Conservation (phyloP, 2,113 vertebrate species). For the Protobothrops mucrosquamatus region DNA sequence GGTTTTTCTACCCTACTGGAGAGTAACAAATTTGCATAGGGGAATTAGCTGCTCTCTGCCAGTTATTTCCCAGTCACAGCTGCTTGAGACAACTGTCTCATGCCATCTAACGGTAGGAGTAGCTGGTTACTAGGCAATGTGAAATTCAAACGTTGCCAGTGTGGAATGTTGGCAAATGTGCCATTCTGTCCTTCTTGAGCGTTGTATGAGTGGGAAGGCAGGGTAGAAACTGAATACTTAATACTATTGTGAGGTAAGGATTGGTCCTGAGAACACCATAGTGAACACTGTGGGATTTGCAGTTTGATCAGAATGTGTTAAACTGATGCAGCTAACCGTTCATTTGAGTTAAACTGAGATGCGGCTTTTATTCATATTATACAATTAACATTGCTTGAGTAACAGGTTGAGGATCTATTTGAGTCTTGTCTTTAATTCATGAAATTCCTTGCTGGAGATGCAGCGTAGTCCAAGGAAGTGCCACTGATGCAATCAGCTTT, state of each 20-base stretch:
- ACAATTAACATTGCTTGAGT: not conserved
- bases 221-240: not conserved
- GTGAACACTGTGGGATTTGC: not conserved
- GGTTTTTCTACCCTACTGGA: not conserved
- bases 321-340: not conserved
- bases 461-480: constrained; percentile 6
- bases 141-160: not conserved
- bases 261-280: not conserved
- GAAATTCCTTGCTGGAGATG: not conserved
- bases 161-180: not conserved
- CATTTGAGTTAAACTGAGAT: not conserved
- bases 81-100: not conserved
- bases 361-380: not conserved
- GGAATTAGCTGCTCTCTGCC: not conserved
- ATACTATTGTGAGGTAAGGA: not conserved
- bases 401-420: constrained; percentile 4
- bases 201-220: not conserved
- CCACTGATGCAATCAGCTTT: constrained; percentile 1
- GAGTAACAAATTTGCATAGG: not conserved
- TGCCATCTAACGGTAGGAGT: not conserved
- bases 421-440: constrained; percentile 28
- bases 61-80: not conserved
- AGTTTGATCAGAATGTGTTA: not conserved
- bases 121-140: not conserved
- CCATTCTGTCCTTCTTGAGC: not conserved